Evolutionary conservation across 2,888 invertebrate species (phyloP).

Genomic region (Pyrocoelia pectoralis): DNA sequence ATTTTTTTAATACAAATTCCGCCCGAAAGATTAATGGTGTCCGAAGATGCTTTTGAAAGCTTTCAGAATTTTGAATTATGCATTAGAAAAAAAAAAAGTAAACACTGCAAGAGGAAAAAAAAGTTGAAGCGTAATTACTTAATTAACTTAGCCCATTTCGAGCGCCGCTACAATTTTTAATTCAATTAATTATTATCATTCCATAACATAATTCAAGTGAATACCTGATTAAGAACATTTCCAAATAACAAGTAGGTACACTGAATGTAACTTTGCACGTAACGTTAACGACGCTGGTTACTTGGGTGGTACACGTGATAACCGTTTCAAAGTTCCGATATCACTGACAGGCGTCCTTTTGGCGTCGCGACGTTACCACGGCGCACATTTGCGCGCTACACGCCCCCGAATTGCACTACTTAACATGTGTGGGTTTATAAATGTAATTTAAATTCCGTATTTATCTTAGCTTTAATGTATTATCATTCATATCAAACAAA

Average conservation of each 20-base stretch:
- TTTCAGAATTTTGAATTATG: background rate
- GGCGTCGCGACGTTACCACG: slow-evolving; percentile 47
- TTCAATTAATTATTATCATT: background rate
- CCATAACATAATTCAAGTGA: background rate
- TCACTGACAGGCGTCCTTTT: slow-evolving; percentile 49
- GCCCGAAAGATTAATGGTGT: background rate
- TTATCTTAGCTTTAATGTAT: background rate
- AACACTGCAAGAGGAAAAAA: no score
- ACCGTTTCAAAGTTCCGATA: slow-evolving; percentile 48
- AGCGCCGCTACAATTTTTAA: no score
- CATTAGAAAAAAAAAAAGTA: no score
- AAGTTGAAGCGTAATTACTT: no score
- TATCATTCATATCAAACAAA: no score
- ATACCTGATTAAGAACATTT: background rate
- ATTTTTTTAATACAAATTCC: background rate
- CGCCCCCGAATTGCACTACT: slow-evolving; percentile 35
- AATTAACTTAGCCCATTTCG: no score
- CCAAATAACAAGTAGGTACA: background rate
- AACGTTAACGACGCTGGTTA: slow-evolving; percentile 5
- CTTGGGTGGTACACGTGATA: slow-evolving; percentile 35
- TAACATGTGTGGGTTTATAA: slow-evolving; percentile 27
- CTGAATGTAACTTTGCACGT: background rate
- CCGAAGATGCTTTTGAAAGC: background rate
- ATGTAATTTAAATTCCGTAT: slow-evolving; percentile 2
- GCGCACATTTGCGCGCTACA: slow-evolving; percentile 44